These are phyloP conservation scores for Eurytoma adleriae DNA, from an alignment of 2,888 invertebrate genomes.

Conservation along the genomic window DNA sequence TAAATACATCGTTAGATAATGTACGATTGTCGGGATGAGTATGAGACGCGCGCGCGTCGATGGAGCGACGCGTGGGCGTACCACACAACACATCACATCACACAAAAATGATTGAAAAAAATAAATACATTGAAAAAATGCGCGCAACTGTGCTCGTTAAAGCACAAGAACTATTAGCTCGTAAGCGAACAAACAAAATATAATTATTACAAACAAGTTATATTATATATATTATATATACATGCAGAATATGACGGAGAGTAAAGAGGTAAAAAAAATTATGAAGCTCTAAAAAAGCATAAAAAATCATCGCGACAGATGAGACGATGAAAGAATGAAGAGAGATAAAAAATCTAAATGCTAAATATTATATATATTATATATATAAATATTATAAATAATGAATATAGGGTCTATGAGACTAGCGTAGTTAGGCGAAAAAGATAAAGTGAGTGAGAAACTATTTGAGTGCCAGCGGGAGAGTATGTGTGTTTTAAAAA, in stretches of 20 bases:
- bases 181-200: slow-evolving; percentile 76
- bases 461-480: slow-evolving; percentile 36
- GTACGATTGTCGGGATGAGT: slow-evolving; percentile 42
- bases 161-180: slow-evolving; percentile 76
- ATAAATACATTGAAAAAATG: slow-evolving; percentile 59
- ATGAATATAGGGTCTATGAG: slow-evolving; percentile 74
- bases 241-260: slow-evolving; percentile 72
- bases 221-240: slow-evolving; percentile 76
- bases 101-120: slow-evolving; percentile 57
- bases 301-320: slow-evolving; percentile 64
- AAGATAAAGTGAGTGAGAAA: slow-evolving; percentile 63
- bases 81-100: slow-evolving; percentile 59
- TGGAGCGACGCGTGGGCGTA: slow-evolving; percentile 44
- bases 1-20: slow-evolving; percentile 51
- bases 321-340: slow-evolving; percentile 60
- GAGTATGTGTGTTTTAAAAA: slow-evolving; percentile 12
- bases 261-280: slow-evolving; percentile 55
- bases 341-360: slow-evolving; percentile 73
- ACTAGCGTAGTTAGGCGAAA: slow-evolving; percentile 72
- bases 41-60: slow-evolving; percentile 59
- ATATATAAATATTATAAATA: slow-evolving; percentile 76
- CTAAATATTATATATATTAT: slow-evolving; percentile 74
- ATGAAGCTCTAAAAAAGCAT: slow-evolving; percentile 60
- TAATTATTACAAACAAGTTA: slow-evolving; percentile 75
- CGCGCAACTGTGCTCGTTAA: slow-evolving; percentile 74